Evolutionary conservation across 1,140 invertebrate species (phyloP), one percentile per base, ranked within the genome.

Genomic region (Ylistrum balloti): DNA sequence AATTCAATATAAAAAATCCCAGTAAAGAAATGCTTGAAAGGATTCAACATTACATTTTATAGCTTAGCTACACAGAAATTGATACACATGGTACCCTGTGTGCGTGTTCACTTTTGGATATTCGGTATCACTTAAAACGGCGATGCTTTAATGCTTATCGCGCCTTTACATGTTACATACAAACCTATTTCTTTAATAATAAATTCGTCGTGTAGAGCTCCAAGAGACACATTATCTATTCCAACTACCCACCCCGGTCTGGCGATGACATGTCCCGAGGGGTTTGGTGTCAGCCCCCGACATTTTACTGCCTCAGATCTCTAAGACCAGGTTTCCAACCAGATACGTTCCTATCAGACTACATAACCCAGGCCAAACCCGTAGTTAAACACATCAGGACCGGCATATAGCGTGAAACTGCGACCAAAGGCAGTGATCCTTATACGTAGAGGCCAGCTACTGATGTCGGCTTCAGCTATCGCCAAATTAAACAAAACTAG

Each of bases 401-500:
- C 22, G 56, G 56, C 28, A 22, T 74, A 74, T 11, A 74, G 20
- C 56, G 56, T 9, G 56, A 74, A 74, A 28, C 56, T 74, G n/a
- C 56, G 9, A 28, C 56, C 28, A n/a, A 17, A 74, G 22, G 56
- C 56, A 74, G 9, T 74, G 56, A 74, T 74, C 56, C 56, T 74
- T 74, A 28, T n/a, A 74, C n/a, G 56, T n/a, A n/a, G n/a, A 74
- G 56, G 56, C 56, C 56, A 74, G n/a, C 56, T 17, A 74, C n/a
- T n/a, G 56, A 22, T 74, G 56, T 28, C 56, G 56, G 56, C 56
- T 74, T 74, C 56, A 74, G 56, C 56, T 74, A 74, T 74, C 56
- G 17, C 56, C n/a, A 74, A 74, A 74, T 74, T 74, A 74, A 74
- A 74, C 56, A 74, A 5, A 28, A 74, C 22, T 74, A n/a, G 56